Percentiles rank a stretch among this genome's conserved stretches.
Evolutionary conservation across 1,140 invertebrate species (phyloP).

Genomic region (Eumeta japonica): DNA sequence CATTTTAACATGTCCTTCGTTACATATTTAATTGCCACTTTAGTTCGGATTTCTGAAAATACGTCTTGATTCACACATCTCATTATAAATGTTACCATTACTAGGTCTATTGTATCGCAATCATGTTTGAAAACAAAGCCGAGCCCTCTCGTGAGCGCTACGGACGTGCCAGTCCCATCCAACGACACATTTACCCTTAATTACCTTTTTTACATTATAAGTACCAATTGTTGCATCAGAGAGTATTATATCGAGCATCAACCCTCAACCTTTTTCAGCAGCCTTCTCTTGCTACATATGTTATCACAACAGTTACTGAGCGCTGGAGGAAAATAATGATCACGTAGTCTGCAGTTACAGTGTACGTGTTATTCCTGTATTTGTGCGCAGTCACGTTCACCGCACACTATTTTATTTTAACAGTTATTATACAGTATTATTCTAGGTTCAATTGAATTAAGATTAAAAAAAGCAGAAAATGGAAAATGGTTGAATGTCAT

Average conservation of each 20-base stretch:
- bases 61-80: conserved; percentile 3
- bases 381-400: conserved; percentile 5
- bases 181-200: neutral
- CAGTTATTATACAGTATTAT: neutral
- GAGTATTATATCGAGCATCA: neutral
- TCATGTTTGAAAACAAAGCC: conserved; percentile 1
- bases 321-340: conserved; percentile 3
- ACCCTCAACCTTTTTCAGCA: neutral
- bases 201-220: neutral
- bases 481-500: neutral
- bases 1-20: conserved; percentile 7
- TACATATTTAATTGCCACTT: conserved; percentile 7
- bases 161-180: neutral
- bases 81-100: neutral
- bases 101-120: neutral
- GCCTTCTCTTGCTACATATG: neutral
- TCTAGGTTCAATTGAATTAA: neutral
- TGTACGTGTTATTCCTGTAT: conserved; percentile 1
- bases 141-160: neutral
- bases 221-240: neutral
- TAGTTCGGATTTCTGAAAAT: conserved; percentile 5
- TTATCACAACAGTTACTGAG: neutral
- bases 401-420: conserved; percentile 6
- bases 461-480: neutral
- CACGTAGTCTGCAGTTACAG: neutral